Percentiles rank a stretch among this genome's conserved stretches.
These are phyloP conservation scores for Pantelozetes paolii DNA, from an alignment of 2,888 invertebrate genomes.

Conservation along the genomic window DNA sequence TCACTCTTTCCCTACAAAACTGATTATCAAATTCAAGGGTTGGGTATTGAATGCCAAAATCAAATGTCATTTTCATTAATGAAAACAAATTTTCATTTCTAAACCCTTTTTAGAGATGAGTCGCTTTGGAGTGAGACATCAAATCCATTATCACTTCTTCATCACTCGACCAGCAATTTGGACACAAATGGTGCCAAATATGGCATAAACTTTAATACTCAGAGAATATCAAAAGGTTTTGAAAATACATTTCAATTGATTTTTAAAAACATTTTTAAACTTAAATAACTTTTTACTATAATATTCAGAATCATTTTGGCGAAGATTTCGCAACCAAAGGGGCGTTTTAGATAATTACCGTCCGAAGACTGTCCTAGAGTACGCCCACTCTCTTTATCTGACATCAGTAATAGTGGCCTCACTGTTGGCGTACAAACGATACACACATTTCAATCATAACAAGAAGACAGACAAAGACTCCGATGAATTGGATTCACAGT, in stretches of 20 bases:
- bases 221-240: conserved; percentile 1
- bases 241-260: background rate
- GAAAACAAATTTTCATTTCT: background rate
- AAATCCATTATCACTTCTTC: conserved; percentile 17
- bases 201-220: background rate
- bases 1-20: background rate
- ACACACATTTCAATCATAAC: background rate
- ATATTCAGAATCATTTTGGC: background rate
- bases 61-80: background rate
- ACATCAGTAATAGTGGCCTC: background rate
- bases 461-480: background rate
- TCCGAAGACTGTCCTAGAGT: background rate
- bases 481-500: background rate
- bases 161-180: conserved; percentile 8
- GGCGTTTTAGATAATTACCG: background rate
- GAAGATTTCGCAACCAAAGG: background rate
- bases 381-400: background rate
- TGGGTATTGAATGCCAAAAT: background rate
- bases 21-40: conserved; percentile 14
- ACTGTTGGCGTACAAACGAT: background rate
- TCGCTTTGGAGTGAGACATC: background rate
- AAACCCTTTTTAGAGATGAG: background rate
- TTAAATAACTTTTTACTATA: background rate
- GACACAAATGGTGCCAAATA: background rate
- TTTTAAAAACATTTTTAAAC: background rate